Percentiles rank a stretch among this genome's conserved stretches.
These are phyloP conservation scores for Drosophila multiciliata DNA, from an alignment of 2,888 invertebrate genomes.

Conservation along the genomic window DNA sequence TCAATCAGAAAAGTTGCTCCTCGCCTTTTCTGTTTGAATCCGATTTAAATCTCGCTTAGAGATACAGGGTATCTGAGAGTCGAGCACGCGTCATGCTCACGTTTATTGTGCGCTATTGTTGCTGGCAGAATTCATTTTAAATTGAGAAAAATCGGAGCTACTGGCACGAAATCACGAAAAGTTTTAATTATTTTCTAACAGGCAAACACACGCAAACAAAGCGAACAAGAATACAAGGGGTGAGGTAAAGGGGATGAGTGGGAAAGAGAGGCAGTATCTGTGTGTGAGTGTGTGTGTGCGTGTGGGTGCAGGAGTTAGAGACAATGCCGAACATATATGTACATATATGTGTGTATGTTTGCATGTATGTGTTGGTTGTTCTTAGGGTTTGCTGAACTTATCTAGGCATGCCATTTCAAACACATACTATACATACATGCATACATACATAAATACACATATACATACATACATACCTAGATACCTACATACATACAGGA, in stretches of 20 bases:
- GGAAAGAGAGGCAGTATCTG: background rate
- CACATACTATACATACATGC: slow-evolving; percentile 2
- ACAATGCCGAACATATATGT: slow-evolving; percentile 19
- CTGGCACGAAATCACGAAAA: slow-evolving; percentile 78
- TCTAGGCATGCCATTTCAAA: slow-evolving; percentile 51
- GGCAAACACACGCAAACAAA: slow-evolving; percentile 67
- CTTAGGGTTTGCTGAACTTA: slow-evolving; percentile 60
- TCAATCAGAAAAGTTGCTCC: background rate
- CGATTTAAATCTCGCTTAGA: too few relatives aligned
- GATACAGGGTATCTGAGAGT: background rate
- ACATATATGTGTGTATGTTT: background rate
- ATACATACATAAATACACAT: background rate
- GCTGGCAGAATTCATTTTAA: slow-evolving; percentile 72
- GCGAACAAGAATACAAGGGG: background rate
- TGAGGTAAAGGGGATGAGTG: background rate
- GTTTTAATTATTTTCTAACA: slow-evolving; percentile 79
- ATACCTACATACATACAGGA: background rate
- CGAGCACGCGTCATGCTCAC: background rate
- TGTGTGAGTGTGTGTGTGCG: background rate
- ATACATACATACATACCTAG: background rate
- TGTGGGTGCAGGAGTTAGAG: slow-evolving; percentile 13
- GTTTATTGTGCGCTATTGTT: slow-evolving; percentile 33
- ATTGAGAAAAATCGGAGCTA: slow-evolving; percentile 77
- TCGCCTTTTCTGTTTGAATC: background rate
- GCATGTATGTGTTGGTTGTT: slow-evolving; percentile 19